phyloP scores from a whole-genome alignment of 2,888 invertebrate genomes.

The Acanthococcus lagerstroemiae region DNA sequence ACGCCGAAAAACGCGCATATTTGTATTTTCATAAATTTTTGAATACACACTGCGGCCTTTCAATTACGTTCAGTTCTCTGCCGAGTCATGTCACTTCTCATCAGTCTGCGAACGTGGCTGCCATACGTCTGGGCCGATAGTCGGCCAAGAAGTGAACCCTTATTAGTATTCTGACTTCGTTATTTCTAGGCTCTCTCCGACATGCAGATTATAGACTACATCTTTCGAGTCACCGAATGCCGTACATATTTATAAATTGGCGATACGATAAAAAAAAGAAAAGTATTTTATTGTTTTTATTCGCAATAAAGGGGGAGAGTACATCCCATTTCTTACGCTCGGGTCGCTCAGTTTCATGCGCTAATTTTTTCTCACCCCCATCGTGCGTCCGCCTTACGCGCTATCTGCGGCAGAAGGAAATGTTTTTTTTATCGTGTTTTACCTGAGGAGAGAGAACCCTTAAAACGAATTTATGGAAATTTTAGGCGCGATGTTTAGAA shows the following conservation, averaged over 20 bases:
- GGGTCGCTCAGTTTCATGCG: not conserved
- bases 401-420: too few relatives aligned
- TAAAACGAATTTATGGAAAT: not conserved
- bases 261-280: too few relatives aligned
- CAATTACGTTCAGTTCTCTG: too few relatives aligned
- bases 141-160: not conserved
- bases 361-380: not conserved
- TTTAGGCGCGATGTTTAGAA: not conserved
- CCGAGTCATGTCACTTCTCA: too few relatives aligned
- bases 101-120: too few relatives aligned
- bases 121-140: too few relatives aligned
- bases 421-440: too few relatives aligned
- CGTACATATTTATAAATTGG: not conserved
- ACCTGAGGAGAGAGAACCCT: not conserved
- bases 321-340: not conserved
- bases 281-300: not conserved
- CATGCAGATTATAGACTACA: not conserved
- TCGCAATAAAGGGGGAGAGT: not conserved
- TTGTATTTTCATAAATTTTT: too few relatives aligned
- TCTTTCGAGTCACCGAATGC: not conserved
- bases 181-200: not conserved
- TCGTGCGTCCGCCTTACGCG: too few relatives aligned
- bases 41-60: too few relatives aligned
- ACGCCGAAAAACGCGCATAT: too few relatives aligned
- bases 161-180: not conserved